These are phyloP conservation scores for Leptogaster cylindrica DNA, from an alignment of 2,888 invertebrate species.

Conservation along the genomic window DNA sequence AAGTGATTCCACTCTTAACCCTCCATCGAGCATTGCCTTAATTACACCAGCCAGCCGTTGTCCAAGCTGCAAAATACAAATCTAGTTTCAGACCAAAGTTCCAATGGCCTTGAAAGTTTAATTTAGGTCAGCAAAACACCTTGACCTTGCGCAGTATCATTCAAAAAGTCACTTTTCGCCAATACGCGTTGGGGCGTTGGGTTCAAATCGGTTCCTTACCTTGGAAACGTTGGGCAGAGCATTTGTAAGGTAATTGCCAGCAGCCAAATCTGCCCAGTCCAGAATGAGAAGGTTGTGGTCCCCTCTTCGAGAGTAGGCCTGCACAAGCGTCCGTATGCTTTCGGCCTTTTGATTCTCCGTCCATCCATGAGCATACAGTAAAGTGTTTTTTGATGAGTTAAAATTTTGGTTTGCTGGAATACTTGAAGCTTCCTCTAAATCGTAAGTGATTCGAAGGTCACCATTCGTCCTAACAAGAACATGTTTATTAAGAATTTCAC, in stretches of 20 bases:
- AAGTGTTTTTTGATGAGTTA: slow-evolving; percentile 63
- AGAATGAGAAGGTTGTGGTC: slow-evolving; percentile 58
- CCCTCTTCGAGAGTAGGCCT: slow-evolving; percentile 56
- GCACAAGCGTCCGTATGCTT: slow-evolving; percentile 64
- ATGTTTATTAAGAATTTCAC: not conserved
- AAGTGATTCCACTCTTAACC: slow-evolving; percentile 45
- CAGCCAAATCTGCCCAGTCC: slow-evolving; percentile 60
- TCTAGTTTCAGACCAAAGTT: too few relatives aligned
- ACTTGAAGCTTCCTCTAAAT: slow-evolving; percentile 53
- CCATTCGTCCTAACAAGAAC: slow-evolving; percentile 53
- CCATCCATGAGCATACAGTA: slow-evolving; percentile 59
- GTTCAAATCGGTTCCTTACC: slow-evolving; percentile 45
- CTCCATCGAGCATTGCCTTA: slow-evolving; percentile 44
- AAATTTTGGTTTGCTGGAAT: slow-evolving; percentile 54
- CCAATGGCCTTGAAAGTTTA: too few relatives aligned
- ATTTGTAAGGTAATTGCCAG: slow-evolving; percentile 60
- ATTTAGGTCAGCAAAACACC: too few relatives aligned
- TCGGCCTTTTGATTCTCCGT: slow-evolving; percentile 67
- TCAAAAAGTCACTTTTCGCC: too few relatives aligned
- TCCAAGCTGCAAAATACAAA: too few relatives aligned
- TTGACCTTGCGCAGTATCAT: too few relatives aligned
- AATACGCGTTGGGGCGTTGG: too few relatives aligned
- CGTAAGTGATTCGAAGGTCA: slow-evolving; percentile 54
- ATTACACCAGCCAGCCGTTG: slow-evolving; percentile 5
- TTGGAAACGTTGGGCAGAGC: slow-evolving; percentile 58